Base-by-base conservation (phyloP, 2,888 invertebrate genomes). In the Lamproptera curius region DNA sequence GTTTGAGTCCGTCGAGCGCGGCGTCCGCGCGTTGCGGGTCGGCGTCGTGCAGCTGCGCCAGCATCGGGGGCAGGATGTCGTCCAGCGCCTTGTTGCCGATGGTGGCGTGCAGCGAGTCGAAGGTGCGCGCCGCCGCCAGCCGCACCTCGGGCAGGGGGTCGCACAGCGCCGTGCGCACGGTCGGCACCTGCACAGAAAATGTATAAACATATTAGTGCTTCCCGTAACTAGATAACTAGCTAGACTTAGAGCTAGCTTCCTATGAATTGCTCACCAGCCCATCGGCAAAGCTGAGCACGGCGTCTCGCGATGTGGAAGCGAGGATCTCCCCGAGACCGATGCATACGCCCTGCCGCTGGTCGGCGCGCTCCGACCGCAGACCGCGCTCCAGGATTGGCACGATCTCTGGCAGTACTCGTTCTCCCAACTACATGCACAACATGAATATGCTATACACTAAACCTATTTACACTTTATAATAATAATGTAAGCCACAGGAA, bases 291-390 rank as follows among this genome's bases (percentile, higher is more conserved):
- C 95, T 94, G 35, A 97, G 87, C 39, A 97, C 97, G 92, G 97
- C 96, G 67, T 99, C 99, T 62, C 93, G 92, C 49, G 96, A 97
- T 2, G 98, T 99, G 41, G 98, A 97, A 3, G 94, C 93, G 93
- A 99, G 97, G 67, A 99, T 99, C 90, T 99, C 99, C 0, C 97
- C 96, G 23, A 99, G 90, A 0, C 98, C 99, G 72, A 99, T 97
- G 78, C 99, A 99, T 6, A 99, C 99, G 57, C 99, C 99, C 83
- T 99, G 98, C 11, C 99, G 90, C 87, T 99, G 97, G 84, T 99
- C 98, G 0, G 97, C 89, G 58, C 95, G 93, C 38, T 95, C 94
- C 0, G 97, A 97, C 63, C 95, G 94, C 56, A 99, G 88, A 1
- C 99, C 99, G 56, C 93, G 90, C 82, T 99, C 98, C 57, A 99